Percentiles rank a stretch among this genome's conserved stretches.
These are phyloP conservation scores for Theocolax elegans DNA, from an alignment of 1,140 invertebrate genomes.

Conservation along the genomic window DNA sequence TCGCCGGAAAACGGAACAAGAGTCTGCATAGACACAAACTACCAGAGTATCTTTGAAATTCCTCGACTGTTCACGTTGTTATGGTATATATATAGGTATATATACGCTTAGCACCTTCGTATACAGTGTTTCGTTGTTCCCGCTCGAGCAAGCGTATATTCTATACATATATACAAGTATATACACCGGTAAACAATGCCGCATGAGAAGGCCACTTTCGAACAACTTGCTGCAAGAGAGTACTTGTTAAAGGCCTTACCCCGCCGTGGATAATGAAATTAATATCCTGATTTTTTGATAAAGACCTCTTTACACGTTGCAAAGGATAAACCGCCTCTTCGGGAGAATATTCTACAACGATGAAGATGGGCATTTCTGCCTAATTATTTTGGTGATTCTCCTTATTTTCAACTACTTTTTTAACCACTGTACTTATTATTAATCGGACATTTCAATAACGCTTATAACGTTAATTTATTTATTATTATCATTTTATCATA, in stretches of 20 bases:
- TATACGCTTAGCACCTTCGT: neutral
- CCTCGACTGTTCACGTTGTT: too few species aligned
- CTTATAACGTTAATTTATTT: too few species aligned
- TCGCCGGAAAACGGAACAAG: slow-evolving; percentile 1
- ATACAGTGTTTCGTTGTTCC: neutral
- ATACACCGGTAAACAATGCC: neutral
- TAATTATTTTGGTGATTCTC: too few species aligned
- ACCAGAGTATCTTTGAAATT: neutral
- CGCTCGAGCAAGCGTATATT: neutral
- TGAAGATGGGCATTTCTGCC: too few species aligned
- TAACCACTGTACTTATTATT: too few species aligned
- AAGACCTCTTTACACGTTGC: neutral
- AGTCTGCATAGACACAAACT: neutral
- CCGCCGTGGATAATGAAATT: neutral
- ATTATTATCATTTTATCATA: too few species aligned
- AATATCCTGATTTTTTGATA: neutral
- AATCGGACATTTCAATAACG: too few species aligned
- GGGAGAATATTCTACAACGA: too few species aligned
- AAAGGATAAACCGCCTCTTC: too few species aligned
- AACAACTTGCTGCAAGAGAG: neutral
- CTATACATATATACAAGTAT: too few species aligned
- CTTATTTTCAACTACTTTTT: too few species aligned
- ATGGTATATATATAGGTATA: neutral
- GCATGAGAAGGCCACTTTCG: neutral
- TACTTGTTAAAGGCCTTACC: neutral